A percentile compares a stretch with the other conserved stretches of the same genome.
Evolutionary conservation across 1,140 invertebrate species (phyloP).

Genomic region (Caenorhabditis tropicalis): DNA sequence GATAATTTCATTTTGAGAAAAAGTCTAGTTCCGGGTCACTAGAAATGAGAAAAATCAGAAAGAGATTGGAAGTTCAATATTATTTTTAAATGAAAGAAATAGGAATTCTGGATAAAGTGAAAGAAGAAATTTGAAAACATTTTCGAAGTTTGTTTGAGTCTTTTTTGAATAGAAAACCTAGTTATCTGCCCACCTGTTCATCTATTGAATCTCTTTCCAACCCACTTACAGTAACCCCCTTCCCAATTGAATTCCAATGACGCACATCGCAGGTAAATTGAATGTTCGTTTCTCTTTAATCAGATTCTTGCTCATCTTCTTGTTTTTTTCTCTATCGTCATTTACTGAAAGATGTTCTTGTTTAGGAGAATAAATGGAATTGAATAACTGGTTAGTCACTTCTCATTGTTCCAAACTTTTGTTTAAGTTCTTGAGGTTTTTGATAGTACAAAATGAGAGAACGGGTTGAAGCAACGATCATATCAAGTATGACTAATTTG

Average conservation of each 20-base stretch:
- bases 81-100: too few relatives aligned
- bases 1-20: background rate
- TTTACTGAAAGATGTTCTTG: background rate
- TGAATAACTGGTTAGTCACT: background rate
- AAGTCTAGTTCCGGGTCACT: too few relatives aligned
- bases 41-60: too few relatives aligned
- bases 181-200: background rate
- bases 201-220: background rate
- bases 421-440: background rate
- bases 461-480: too few relatives aligned
- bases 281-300: background rate
- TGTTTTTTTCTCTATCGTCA: background rate
- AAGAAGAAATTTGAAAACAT: background rate
- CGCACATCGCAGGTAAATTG: background rate
- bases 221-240: background rate
- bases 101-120: too few relatives aligned
- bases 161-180: background rate
- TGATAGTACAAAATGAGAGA: background rate
- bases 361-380: too few relatives aligned
- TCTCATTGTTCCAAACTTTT: background rate
- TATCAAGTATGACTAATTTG: too few relatives aligned
- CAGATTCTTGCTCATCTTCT: background rate
- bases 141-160: background rate
- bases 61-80: too few relatives aligned
- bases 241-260: background rate